Conservation (phyloP, 2,113 vertebrate genomes). For the Scolopax mira region DNA sequence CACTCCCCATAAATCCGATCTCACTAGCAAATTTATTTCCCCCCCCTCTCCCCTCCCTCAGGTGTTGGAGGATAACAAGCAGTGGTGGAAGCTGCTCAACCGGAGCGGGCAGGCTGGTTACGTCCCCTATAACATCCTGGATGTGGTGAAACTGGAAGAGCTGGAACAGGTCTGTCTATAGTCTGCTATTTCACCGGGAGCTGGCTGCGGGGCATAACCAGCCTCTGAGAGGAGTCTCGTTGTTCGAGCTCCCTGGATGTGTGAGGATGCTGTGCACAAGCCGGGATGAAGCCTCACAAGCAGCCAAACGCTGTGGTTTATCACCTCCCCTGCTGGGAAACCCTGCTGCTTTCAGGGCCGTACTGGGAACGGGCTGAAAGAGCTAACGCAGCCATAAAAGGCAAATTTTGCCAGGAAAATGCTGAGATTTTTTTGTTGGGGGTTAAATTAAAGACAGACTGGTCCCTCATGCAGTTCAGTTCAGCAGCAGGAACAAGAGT, state of each 20-base stretch:
- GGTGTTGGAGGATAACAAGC: conserved; percentile 91
- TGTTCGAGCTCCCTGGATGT: not conserved
- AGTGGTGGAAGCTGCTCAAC: conserved; percentile 95
- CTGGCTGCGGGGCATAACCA: not conserved
- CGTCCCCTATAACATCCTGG: conserved; percentile 89
- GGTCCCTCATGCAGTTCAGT: not conserved
- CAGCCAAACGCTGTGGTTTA: not conserved
- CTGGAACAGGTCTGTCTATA: conserved; percentile 5
- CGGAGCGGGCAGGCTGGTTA: conserved; percentile 90
- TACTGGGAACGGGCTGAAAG: not conserved
- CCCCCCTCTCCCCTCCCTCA: conserved; percentile 26
- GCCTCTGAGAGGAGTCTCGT: not conserved
- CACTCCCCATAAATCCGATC: not conserved
- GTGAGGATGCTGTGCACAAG: not conserved
- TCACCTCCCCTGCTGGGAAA: not conserved
- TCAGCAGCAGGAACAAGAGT: not conserved
- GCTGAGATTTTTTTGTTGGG: not conserved
- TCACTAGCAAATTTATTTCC: not conserved
- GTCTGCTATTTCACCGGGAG: not conserved
- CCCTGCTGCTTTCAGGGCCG: not conserved
- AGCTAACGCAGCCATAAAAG: not conserved
- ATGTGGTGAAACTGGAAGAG: conserved; percentile 81
- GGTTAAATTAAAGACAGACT: not conserved
- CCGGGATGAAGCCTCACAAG: not conserved
- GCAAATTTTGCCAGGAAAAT: not conserved